These are phyloP conservation scores for Heliconius congener DNA, from an alignment of 1,140 invertebrate genomes.

Conservation along the genomic window DNA sequence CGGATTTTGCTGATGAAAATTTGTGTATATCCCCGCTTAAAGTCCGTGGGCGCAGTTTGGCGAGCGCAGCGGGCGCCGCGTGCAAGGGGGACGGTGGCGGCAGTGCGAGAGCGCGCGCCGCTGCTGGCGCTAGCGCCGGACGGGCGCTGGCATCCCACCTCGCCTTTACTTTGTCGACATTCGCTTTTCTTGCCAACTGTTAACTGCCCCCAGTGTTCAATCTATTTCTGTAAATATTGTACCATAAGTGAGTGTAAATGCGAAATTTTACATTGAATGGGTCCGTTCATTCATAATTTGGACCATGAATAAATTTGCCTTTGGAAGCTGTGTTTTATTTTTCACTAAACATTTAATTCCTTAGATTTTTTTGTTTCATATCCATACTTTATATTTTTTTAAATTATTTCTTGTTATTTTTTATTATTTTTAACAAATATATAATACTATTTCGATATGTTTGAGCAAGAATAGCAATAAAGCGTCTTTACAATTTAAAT, in stretches of 20 bases:
- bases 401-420: neutral
- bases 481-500: neutral
- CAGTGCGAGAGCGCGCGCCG: conserved; percentile 64
- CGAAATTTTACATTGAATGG: conserved; percentile 78
- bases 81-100: conserved; percentile 70
- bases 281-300: conserved; percentile 79
- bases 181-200: conserved; percentile 65
- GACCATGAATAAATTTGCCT: conserved; percentile 79
- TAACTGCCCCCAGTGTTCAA: conserved; percentile 73
- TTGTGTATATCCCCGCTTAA: conserved; percentile 92
- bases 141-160: conserved; percentile 50
- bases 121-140: conserved; percentile 55
- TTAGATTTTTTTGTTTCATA: neutral
- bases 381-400: neutral
- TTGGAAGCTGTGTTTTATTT: conserved; percentile 63
- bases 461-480: neutral
- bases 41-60: conserved; percentile 88
- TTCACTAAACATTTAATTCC: neutral
- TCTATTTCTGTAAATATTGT: conserved; percentile 79
- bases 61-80: conserved; percentile 85
- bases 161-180: conserved; percentile 49
- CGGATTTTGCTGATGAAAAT: conserved; percentile 88
- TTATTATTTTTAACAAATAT: neutral
- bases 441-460: neutral
- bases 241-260: conserved; percentile 72